Conservation (phyloP, 2,797 vertebrate genomes). For the Ispidina picta region DNA sequence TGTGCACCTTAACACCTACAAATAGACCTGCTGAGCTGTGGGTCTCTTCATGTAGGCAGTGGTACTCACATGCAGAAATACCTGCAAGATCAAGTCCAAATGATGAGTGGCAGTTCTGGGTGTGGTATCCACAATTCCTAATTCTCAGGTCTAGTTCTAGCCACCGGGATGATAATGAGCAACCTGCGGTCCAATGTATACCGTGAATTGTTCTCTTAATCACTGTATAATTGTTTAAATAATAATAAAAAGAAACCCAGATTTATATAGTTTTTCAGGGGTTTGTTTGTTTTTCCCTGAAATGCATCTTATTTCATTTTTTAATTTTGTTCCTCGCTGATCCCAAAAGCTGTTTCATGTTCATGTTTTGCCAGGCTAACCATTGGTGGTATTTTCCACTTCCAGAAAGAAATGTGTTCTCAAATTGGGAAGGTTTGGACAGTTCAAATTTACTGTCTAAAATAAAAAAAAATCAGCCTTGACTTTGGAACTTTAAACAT, state of each 20-base stretch:
- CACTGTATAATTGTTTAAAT: neutral
- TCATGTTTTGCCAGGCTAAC: neutral
- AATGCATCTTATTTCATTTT: neutral
- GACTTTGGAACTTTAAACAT: neutral
- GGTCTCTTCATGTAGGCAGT: neutral
- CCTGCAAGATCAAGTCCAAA: neutral
- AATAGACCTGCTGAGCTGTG: neutral
- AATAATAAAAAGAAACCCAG: neutral
- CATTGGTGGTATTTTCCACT: neutral
- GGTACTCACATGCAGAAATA: neutral
- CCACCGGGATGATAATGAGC: neutral
- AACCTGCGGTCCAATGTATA: neutral
- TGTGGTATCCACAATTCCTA: fast-evolving
- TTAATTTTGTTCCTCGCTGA: neutral
- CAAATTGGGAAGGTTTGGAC: neutral
- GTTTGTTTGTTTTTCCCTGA: neutral
- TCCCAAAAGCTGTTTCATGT: neutral
- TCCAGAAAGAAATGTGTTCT: neutral
- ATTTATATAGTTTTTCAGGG: neutral
- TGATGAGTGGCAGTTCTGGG: neutral
- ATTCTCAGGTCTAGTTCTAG: neutral
- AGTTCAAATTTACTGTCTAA: neutral
- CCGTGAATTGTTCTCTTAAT: neutral
- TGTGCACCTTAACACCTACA: neutral
- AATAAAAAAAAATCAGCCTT: neutral